Conservation (phyloP, 2,888 invertebrate genomes). For the Cordylochernes scorpioides region DNA sequence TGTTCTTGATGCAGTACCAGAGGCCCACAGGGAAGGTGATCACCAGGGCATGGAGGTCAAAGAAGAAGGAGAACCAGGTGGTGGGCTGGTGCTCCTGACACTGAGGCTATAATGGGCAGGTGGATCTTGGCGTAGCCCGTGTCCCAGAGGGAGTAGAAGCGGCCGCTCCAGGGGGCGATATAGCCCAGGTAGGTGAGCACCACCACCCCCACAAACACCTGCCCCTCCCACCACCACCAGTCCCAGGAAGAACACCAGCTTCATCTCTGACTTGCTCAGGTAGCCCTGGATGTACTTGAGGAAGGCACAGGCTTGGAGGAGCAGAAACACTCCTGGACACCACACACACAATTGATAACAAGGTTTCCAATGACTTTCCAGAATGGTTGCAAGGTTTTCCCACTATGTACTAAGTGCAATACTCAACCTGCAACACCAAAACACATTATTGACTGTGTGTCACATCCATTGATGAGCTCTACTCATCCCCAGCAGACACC, state of each 20-base stretch:
- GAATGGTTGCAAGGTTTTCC: too few relatives aligned
- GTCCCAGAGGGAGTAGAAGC: constrained; percentile 97
- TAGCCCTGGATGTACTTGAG: constrained; percentile 63
- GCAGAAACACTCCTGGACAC: constrained; percentile 61
- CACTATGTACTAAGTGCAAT: too few relatives aligned
- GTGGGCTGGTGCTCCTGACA: constrained; percentile 99
- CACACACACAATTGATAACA: too few relatives aligned
- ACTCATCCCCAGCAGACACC: too few relatives aligned
- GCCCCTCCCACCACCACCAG: constrained; percentile 41
- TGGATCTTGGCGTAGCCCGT: constrained; percentile 98
- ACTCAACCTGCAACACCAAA: too few relatives aligned
- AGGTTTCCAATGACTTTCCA: too few relatives aligned
- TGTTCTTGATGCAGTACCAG: constrained; percentile 92
- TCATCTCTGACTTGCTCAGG: constrained; percentile 64
- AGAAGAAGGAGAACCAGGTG: constrained; percentile 97
- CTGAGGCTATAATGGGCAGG: constrained; percentile 95
- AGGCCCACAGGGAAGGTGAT: constrained; percentile 92
- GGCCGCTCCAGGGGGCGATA: constrained; percentile 84
- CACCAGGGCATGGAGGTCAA: constrained; percentile 84
- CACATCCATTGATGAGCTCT: too few relatives aligned
- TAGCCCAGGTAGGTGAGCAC: constrained; percentile 66
- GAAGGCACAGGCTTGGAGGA: constrained; percentile 61
- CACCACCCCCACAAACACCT: constrained; percentile 55
- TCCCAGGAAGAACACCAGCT: constrained; percentile 50
- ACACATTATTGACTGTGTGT: too few relatives aligned